Base-by-base conservation (phyloP, 1,140 invertebrate genomes). In the Diplogasteroides magnus region DNA sequence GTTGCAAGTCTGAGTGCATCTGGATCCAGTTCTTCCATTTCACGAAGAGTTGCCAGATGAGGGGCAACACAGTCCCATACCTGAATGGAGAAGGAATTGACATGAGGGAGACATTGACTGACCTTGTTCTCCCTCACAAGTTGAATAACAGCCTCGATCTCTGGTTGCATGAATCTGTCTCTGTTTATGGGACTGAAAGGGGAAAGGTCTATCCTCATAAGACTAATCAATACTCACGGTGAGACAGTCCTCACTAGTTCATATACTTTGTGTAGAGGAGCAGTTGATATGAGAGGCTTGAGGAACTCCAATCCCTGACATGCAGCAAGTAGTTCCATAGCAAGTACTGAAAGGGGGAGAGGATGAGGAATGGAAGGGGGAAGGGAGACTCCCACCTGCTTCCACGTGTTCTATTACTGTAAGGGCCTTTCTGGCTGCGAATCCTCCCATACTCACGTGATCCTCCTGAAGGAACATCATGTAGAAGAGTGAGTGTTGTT, bases 251-350 rank as follows among this genome's bases (percentile, higher is more conserved):
- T 83, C n/a, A 90, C 89, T 1, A 88, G 82, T 61, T 85, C 85
- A 77, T 89, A 88, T 25, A 90, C 88, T 73, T 88, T 88, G 79
- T 90, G 89, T 37, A 90, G 78, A 1, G 89, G 89, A 6, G 84
- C 83, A 1, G 89, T 90, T 14, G 88, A 89, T 77, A 87, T 89
- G 31, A 90, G 79, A 1, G 90, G 89, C 31, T 89, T 84, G 23
- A 90, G 82, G 82, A 90, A 90, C 77, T 90, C 89, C 58, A 90
- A 88, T 0, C 89, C 90, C 83, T 90, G 90, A 80, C 89, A 90
- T 2, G 89, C 89, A 27, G 87, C 86, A 26, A 90, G 74, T 27
- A 90, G 80, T 81, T 90, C 89, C 74, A 90, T 90, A 2, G 88
- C 89, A 62, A 90, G 86, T 0, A 90, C 89, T 86, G 72, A 75